phyloP scores from a whole-genome alignment of 2,797 vertebrate genomes.

The Dryobates pubescens region DNA sequence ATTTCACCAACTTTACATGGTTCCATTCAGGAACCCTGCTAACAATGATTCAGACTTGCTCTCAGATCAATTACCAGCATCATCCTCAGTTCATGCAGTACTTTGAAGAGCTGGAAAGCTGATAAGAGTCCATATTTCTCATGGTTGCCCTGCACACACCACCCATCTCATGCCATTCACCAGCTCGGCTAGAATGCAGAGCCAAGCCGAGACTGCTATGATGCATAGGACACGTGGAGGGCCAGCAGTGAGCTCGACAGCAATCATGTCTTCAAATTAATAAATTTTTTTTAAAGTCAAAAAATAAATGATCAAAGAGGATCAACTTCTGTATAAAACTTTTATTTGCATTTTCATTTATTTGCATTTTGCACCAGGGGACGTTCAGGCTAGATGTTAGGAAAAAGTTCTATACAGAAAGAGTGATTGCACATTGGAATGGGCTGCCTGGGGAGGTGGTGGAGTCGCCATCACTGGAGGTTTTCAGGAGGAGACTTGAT shows the following conservation, averaged over 20 bases:
- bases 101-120: background rate
- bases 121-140: background rate
- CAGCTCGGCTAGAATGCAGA: background rate
- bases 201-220: background rate
- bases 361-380: too few relatives aligned
- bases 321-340: background rate
- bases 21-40: background rate
- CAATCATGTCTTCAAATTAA: background rate
- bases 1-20: slow-evolving; percentile 12
- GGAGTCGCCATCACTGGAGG: too few relatives aligned
- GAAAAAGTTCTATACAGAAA: too few relatives aligned
- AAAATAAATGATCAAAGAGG: background rate
- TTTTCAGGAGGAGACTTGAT: too few relatives aligned
- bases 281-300: background rate
- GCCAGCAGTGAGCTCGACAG: background rate
- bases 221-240: background rate
- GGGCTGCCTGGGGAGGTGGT: too few relatives aligned
- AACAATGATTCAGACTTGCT: background rate
- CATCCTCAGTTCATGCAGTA: background rate
- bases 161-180: background rate
- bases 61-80: background rate
- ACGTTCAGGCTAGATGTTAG: too few relatives aligned
- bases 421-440: too few relatives aligned
- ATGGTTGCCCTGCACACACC: background rate
- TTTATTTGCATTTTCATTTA: background rate